Base-by-base conservation (phyloP, 2,797 vertebrate genomes). In the Xyrichtys novacula region DNA sequence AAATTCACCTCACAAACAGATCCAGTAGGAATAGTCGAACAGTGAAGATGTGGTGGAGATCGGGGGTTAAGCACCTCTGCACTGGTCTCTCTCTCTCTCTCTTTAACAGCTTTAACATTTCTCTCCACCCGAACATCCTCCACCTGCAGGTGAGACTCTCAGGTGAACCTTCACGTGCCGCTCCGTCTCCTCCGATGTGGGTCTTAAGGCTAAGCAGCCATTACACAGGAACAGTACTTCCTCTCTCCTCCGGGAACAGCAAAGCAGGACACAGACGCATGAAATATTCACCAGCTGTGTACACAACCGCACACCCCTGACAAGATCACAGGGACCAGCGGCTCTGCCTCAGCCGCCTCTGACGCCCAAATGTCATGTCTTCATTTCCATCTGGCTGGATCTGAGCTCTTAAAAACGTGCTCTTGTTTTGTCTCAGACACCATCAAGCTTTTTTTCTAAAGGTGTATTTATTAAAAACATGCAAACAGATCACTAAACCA, bases 271-370 rank as follows among this genome's bases (percentile, higher is more conserved):
- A 58, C 58, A 47, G 48, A 73, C 57, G 22, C 58, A 81, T 91
- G 65, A 80, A 91, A 86, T 84, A 89, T 91, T 88, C 76, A 90
- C 61, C 60, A 64, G 49, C 49, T 70, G 61, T 70, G 67, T 17
- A 48, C 80, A 78, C 64, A 89, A 65, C 78, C 74, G 61, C 71
- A 78, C 48, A 80, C 46, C 29, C 49, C 39, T 66, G 68, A 78
- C 73, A 65, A 73, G 62, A 74, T 63, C 7, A 8, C 42, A 64
- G 56, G 43, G 77, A 88, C 84, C 75, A 71, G 63, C 50, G 39
- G 29, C 65, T 66, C 58, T 38, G 22, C 59, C 66, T 75, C 60
- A 34, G 69, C 61, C 53, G 40, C 56, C 62, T 60, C 4, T 76
- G 72, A 80, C 58, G 57, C 43, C 43, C 52, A 61, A 14, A 54